Evolutionary conservation across 2,113 vertebrate species (phyloP).

Genomic region (Ornithorhynchus anatinus): DNA sequence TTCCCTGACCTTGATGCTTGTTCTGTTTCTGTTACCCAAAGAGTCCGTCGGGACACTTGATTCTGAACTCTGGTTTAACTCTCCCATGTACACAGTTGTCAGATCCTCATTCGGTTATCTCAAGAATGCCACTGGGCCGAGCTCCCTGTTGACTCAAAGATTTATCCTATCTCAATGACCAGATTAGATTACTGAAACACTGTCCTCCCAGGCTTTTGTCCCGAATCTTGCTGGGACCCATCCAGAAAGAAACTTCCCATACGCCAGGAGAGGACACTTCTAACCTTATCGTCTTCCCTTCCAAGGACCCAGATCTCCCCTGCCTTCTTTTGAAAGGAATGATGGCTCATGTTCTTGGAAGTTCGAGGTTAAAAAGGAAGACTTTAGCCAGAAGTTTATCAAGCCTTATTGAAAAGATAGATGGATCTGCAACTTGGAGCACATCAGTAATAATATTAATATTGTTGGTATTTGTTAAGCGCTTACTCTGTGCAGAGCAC

Average conservation of each 20-base stretch:
- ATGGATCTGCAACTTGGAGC: too few species aligned
- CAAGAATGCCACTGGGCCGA: constrained; percentile 64
- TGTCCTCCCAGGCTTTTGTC: constrained; percentile 20
- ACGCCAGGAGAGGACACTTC: background rate
- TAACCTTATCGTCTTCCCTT: background rate
- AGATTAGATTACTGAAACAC: constrained; percentile 39
- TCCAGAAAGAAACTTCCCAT: background rate
- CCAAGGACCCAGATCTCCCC: background rate
- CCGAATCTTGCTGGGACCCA: background rate
- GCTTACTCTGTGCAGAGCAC: too few species aligned
- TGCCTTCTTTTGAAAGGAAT: background rate
- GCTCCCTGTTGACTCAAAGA: constrained; percentile 61
- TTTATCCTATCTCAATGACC: constrained; percentile 53
- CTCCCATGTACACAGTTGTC: constrained; percentile 52
- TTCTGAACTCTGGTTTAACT: constrained; percentile 65
- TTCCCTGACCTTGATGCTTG: constrained; percentile 43
- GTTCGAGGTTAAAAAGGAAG: too few species aligned
- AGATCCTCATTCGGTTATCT: constrained; percentile 60
- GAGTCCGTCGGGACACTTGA: constrained; percentile 10
- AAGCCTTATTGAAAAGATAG: too few species aligned
- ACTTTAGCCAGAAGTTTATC: too few species aligned
- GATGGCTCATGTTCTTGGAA: too few species aligned
- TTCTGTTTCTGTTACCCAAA: background rate
- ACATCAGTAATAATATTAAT: too few species aligned
- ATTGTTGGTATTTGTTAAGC: too few species aligned